phyloP scores from a whole-genome alignment of 1,140 invertebrate genomes.

The Lepidotrigona ventralis region DNA sequence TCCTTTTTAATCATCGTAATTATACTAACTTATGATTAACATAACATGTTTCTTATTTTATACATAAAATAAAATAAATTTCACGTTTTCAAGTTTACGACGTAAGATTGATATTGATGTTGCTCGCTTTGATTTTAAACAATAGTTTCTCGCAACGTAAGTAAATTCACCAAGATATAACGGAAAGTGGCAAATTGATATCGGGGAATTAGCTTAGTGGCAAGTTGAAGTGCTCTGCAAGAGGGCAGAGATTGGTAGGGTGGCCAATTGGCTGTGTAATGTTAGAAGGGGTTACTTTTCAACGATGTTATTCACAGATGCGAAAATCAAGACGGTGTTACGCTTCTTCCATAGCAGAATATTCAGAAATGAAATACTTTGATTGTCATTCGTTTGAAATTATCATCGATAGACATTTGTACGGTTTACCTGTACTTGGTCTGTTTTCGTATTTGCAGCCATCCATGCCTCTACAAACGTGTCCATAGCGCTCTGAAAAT shows the following conservation, averaged over 20 bases:
- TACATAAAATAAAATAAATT: not conserved
- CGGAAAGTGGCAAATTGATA: constrained; percentile 58
- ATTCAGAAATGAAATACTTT: not conserved
- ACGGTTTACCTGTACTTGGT: constrained; percentile 76
- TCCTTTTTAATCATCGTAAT: not conserved
- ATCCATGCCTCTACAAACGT: constrained; percentile 98
- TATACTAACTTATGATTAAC: not conserved
- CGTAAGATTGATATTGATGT: not conserved
- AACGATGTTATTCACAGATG: constrained; percentile 32
- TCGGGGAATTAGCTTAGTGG: constrained; percentile 48
- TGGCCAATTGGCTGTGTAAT: constrained; percentile 80
- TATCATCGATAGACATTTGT: not conserved
- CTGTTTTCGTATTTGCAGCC: constrained; percentile 90
- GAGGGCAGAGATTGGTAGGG: constrained; percentile 72
- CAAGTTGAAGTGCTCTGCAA: constrained; percentile 47
- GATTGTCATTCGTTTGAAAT: not conserved
- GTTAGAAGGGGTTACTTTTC: constrained; percentile 72
- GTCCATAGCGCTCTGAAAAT: constrained; percentile 98
- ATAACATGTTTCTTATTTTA: not conserved
- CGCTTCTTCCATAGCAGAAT: not conserved
- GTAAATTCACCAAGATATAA: constrained; percentile 22
- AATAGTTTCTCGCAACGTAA: not conserved
- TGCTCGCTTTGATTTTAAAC: not conserved
- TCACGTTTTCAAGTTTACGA: not conserved
- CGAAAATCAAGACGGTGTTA: not conserved